A percentile compares a stretch with the other conserved stretches of the same genome.
phyloP scores from a whole-genome alignment of 2,797 vertebrate species.

The Sibirionetta formosa region DNA sequence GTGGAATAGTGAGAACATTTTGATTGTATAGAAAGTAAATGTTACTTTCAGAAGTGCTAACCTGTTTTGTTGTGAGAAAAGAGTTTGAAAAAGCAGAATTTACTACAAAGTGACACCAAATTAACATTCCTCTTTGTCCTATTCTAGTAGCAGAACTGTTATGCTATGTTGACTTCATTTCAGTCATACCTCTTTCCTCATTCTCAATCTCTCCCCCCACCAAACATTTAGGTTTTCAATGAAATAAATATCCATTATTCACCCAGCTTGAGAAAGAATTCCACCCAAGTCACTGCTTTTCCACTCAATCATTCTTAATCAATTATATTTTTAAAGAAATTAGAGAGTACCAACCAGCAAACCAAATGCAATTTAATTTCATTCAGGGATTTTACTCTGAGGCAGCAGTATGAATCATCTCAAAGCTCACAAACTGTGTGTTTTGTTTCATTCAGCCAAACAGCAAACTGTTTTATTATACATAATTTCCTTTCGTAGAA shows the following conservation, averaged over 20 bases:
- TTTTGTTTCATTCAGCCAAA: not conserved
- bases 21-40: not conserved
- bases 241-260: not conserved
- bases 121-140: not conserved
- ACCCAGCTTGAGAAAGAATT: not conserved
- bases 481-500: not conserved
- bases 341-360: not conserved
- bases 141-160: not conserved
- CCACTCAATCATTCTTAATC: not conserved
- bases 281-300: not conserved
- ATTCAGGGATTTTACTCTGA: not conserved
- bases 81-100: not conserved
- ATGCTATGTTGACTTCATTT: not conserved
- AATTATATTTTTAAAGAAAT: slow-evolving; percentile 12
- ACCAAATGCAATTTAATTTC: slow-evolving; percentile 14
- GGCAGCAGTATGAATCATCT: not conserved
- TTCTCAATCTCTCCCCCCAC: rapidly evolving
- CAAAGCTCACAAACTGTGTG: not conserved
- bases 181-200: not conserved
- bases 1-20: not conserved
- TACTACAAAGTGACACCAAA: not conserved
- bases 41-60: not conserved
- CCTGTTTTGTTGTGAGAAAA: not conserved
- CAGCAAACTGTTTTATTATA: not conserved
- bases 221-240: not conserved